A percentile compares a stretch with the other conserved stretches of the same genome.
Conservation (phyloP, 2,113 vertebrate species). For the Lepidothrix coronata region DNA sequence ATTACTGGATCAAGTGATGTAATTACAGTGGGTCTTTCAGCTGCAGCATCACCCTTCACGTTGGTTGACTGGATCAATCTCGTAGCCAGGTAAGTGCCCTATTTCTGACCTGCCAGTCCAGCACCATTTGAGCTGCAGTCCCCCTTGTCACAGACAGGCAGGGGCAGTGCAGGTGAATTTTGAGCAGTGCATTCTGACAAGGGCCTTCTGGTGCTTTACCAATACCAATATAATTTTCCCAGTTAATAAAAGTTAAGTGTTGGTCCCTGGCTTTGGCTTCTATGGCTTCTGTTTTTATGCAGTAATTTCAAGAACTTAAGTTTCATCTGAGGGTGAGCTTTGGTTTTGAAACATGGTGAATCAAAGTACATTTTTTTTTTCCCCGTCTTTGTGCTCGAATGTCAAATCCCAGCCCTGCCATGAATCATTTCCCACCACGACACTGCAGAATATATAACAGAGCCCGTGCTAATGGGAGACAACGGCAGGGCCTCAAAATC, state of each 20-base stretch:
- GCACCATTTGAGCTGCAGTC: background rate
- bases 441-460: background rate
- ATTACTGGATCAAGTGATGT: background rate
- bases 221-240: background rate
- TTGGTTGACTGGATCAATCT: background rate
- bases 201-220: background rate
- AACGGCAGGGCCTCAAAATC: background rate
- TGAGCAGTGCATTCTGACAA: background rate
- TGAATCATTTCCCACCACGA: constrained; percentile 1
- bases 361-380: background rate
- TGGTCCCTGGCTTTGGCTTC: background rate
- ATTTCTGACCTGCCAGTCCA: background rate
- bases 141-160: background rate
- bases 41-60: background rate
- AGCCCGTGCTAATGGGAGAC: background rate
- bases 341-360: background rate
- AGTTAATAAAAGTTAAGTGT: background rate
- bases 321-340: background rate
- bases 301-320: background rate
- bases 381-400: background rate
- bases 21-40: background rate
- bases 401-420: background rate
- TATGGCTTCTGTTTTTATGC: background rate
- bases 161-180: background rate
- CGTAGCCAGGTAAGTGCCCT: rapidly evolving